Percentiles rank a stretch among this genome's conserved stretches.
Conservation (phyloP, 2,888 invertebrate genomes). For the Crossocerus cetratus region DNA sequence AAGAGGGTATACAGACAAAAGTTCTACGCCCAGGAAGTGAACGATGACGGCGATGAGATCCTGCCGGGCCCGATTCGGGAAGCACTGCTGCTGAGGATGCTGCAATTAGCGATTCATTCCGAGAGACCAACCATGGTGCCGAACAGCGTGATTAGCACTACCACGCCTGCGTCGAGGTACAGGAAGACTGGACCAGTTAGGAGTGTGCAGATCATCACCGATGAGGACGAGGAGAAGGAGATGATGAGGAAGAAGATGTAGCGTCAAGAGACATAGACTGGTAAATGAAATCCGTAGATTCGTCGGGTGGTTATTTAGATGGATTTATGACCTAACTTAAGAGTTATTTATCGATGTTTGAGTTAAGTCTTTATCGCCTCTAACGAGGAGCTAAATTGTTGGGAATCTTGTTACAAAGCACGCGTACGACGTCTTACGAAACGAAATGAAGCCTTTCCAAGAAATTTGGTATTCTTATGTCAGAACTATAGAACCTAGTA, state of each 20-base stretch:
- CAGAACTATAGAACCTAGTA: neutral
- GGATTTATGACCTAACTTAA: neutral
- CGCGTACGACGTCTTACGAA: too few species aligned
- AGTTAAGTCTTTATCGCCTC: neutral
- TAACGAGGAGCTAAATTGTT: neutral
- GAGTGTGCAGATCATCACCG: constrained; percentile 85
- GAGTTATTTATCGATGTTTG: constrained; percentile 3
- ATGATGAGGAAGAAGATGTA: constrained; percentile 67
- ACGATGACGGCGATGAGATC: constrained; percentile 80
- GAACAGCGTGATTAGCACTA: constrained; percentile 75
- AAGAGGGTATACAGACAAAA: constrained; percentile 74
- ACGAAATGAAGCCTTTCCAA: too few species aligned
- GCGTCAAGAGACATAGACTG: neutral
- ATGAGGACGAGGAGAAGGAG: constrained; percentile 78
- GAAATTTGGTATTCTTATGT: too few species aligned
- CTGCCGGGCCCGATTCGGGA: constrained; percentile 85
- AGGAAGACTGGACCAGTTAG: constrained; percentile 80
- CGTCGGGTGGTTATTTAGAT: neutral
- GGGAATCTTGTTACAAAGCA: too few species aligned
- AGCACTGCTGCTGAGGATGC: constrained; percentile 84
- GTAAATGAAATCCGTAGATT: neutral
- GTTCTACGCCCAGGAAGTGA: constrained; percentile 64
- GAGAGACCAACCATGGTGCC: constrained; percentile 73
- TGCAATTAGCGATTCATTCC: constrained; percentile 85
- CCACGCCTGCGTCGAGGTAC: constrained; percentile 74